Evolutionary conservation across 2,113 vertebrate genomes (phyloP), one percentile per base, ranked within the genome.

Genomic region (Penelope pileata): DNA sequence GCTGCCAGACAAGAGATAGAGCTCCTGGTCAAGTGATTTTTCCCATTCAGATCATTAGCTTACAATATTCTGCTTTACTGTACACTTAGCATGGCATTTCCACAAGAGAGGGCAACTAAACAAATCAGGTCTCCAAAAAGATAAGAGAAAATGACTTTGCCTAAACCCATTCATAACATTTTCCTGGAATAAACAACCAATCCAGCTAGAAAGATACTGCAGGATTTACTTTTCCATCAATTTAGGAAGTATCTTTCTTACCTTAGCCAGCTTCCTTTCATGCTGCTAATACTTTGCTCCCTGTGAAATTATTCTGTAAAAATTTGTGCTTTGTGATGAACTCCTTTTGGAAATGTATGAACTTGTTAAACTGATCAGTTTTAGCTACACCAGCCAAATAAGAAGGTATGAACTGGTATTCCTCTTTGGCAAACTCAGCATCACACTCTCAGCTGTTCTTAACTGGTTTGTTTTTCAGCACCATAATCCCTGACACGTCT

Each of bases 261-360:
- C 97, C 98, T 97, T 90, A 64, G 88, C 60, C 80, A 98, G 32
- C 84, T 97, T 98, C 34, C 34, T 93, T 80, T 98, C 96, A 26
- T 97, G 97, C 7, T n/a, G 11, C 47, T 18, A 88, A 96, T 30
- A 93, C 91, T 78, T 96, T 83, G 29, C 38, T 91, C 40, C 93
- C 95, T 2, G 34, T 83, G 42, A 96, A 89, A 19, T 95, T 64
- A 16, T 70, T 86, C 50, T 62, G 83, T 67, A 82, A 74, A 27
- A 96, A 63, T 29, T 98, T 91, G 19, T 94, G 82, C 32, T 96
- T 98, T 53, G 43, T 82, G 26, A 96, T 8, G 6, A 97, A 86
- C 7, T 90, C 70, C 18, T 76, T 94, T n/a, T 97, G 96, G 92
- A 98, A 97, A 34, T 32, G 11, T n/a, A 95, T 30, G 50, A 98